Base-by-base conservation (phyloP, 1,140 invertebrate genomes). In the Armadillidium nasatum region DNA sequence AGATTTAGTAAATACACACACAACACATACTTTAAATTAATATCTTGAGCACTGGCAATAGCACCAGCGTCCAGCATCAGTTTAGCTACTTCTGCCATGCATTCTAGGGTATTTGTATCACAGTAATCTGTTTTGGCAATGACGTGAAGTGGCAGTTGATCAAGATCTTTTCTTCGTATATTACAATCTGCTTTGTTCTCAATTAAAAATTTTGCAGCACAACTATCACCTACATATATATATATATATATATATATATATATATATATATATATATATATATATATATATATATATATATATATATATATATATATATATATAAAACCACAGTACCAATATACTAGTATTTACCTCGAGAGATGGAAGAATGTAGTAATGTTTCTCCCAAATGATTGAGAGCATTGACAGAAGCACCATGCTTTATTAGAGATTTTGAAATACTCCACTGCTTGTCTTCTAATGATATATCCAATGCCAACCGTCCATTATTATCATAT, bases 371-470 rank as follows among this genome's bases (percentile, higher is more conserved):
- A 80, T 90, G 89, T 23, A 91, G 83, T 50, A 89, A 88, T 9
- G 88, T 89, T 67, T 87, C 87, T 23, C 89, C 89, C 79, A 85
- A 86, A 19, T 84, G 84, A 84, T 89, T 90, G 76, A 87, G 84
- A 10, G 86, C 83, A 84, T 89, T 88, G 7, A 84, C 82, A 71
- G 83, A 77, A 45, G 84, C 85, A 60, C 85, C 84, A 44, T 86
- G 84, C 50, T 66, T 91, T 88, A 83, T 91, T 4, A 97, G 86
- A 60, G 50, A 15, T 13, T 60, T 19, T 13, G 50, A 13, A 19
- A 60, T 60, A 19, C 50, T 60, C 50, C 11, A 60, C 11, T 60
- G 50, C 50, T 19, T 60, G 11, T 19, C 50, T 19, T 60, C 50
- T 19, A 60, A 60, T 60, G 50, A 13, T 19, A 60, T 15, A 19